Evolutionary conservation across 2,113 vertebrate genomes (phyloP).

Genomic region (human (Homo sapiens)): GRCh38 chr3:18815001-18815500

Average conservation of each 20-base stretch:
- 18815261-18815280: neutral
- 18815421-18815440: neutral
- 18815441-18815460: neutral
- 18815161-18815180: neutral
- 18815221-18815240: neutral
- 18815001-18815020: neutral
- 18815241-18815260: neutral
- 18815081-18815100: neutral
- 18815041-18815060: neutral
- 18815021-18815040: neutral
- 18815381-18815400: neutral
- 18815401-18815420: neutral
- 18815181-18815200: neutral
- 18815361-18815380: neutral
- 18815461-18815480: neutral
- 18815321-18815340: neutral
- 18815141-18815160: neutral
- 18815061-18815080: neutral
- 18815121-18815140: neutral
- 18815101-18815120: neutral
- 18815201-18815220: neutral
- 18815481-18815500: neutral
- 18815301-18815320: neutral
- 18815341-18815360: neutral
- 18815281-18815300: neutral